phyloP scores from a whole-genome alignment of 53 echinoderm and acorn worm genomes.

The Echinarachnius parma region DNA sequence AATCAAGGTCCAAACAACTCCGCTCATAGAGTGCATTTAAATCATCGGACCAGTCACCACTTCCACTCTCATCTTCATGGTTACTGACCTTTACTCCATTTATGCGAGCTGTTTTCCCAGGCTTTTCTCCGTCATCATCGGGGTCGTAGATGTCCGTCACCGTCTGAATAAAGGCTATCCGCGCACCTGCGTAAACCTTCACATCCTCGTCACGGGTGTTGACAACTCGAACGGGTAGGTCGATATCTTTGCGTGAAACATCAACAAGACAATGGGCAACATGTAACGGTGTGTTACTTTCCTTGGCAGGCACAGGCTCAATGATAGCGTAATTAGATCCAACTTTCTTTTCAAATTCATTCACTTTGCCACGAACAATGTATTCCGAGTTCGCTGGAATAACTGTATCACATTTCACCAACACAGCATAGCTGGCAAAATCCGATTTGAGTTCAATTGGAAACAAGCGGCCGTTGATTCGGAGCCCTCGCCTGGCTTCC shows the following conservation, averaged over 20 bases:
- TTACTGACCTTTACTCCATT: too few species aligned
- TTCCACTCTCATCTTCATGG: too few species aligned
- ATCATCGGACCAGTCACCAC: slow-evolving; percentile 46
- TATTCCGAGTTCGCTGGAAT: slow-evolving; percentile 32
- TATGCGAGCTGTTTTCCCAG: too few species aligned
- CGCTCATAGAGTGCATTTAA: slow-evolving; percentile 19
- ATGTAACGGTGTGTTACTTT: neutral
- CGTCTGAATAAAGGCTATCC: slow-evolving; percentile 17
- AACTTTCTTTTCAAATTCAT: neutral
- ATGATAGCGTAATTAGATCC: neutral
- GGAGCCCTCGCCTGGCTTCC: slow-evolving; percentile 30
- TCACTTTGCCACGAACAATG: slow-evolving; percentile 17
- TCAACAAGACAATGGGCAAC: slow-evolving; percentile 16
- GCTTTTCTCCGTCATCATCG: neutral
- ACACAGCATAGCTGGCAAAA: neutral
- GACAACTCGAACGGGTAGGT: slow-evolving; percentile 54
- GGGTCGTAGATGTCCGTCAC: slow-evolving; percentile 3
- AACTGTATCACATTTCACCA: slow-evolving; percentile 4
- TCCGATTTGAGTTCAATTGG: slow-evolving; percentile 16
- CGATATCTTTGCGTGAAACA: slow-evolving; percentile 33
- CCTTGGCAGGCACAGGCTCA: neutral
- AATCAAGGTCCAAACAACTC: neutral
- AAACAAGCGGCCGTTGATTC: neutral
- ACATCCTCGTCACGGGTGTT: slow-evolving; percentile 40
- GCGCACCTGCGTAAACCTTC: slow-evolving; percentile 28